phyloP scores from a whole-genome alignment of 2,888 invertebrate genomes.

The Pharmacophagus antenor region DNA sequence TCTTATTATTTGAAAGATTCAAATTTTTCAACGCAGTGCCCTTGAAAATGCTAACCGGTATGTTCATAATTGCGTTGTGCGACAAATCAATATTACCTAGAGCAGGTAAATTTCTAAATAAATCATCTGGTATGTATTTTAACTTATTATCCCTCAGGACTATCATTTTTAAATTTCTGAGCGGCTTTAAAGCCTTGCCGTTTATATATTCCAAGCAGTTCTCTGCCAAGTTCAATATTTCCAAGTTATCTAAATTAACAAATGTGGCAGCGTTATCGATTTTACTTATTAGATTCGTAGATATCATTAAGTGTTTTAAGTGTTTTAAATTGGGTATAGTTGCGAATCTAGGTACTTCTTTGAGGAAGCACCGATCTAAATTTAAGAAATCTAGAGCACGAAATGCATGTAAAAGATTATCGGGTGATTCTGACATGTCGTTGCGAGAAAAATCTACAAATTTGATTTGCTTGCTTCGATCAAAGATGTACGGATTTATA shows the following conservation, averaged over 20 bases:
- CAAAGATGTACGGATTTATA: conserved; percentile 47
- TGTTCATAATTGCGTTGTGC: conserved; percentile 52
- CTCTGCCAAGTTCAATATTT: conserved; percentile 52
- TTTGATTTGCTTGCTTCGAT: conserved; percentile 41
- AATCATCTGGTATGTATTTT: conserved; percentile 47
- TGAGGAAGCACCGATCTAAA: conserved; percentile 51
- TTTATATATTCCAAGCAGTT: conserved; percentile 54
- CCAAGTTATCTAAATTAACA: conserved; percentile 49
- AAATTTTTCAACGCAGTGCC: conserved; percentile 55
- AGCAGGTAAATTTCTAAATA: conserved; percentile 51
- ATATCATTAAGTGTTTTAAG: conserved; percentile 52
- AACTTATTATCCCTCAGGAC: conserved; percentile 55
- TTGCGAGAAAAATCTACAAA: conserved; percentile 56
- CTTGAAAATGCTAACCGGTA: conserved; percentile 56
- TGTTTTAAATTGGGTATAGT: conserved; percentile 49
- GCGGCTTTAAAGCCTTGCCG: conserved; percentile 48
- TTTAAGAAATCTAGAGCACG: conserved; percentile 45
- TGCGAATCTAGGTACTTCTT: conserved; percentile 54
- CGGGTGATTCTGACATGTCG: conserved; percentile 48
- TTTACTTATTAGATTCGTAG: conserved; percentile 53
- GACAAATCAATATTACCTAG: conserved; percentile 56
- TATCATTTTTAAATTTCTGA: conserved; percentile 54
- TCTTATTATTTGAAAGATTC: conserved; percentile 58
- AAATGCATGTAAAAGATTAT: conserved; percentile 46
- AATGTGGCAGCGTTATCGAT: conserved; percentile 44